These are phyloP conservation scores for Rotaria socialis DNA, from an alignment of 2,888 invertebrate species.

Conservation along the genomic window DNA sequence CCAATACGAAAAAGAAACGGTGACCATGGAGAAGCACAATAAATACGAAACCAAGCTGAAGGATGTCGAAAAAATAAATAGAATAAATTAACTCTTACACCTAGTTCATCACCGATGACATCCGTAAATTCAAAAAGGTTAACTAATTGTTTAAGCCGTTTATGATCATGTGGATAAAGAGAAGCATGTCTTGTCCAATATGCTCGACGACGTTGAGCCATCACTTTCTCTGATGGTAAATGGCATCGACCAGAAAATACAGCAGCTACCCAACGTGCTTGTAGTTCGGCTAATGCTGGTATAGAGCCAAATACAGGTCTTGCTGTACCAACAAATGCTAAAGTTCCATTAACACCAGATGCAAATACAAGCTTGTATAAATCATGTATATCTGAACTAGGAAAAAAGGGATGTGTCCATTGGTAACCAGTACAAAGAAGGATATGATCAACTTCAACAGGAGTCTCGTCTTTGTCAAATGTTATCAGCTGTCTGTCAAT, in stretches of 20 bases:
- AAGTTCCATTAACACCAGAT: no score
- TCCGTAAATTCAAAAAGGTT: background rate
- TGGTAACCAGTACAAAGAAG: conserved; percentile 9
- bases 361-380: background rate
- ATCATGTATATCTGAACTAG: background rate
- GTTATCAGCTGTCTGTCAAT: background rate
- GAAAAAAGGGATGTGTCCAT: conserved; percentile 16
- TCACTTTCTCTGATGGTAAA: conserved; percentile 2
- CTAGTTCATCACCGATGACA: background rate
- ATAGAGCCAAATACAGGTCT: conserved; percentile 23
- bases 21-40: background rate
- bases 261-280: background rate
- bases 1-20: conserved; percentile 25
- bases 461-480: background rate
- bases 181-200: background rate
- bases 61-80: conserved; percentile 31
- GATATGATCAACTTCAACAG: conserved; percentile 18
- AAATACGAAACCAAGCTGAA: background rate
- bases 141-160: background rate
- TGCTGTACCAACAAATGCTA: conserved; percentile 33
- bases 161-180: conserved; percentile 24
- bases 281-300: background rate
- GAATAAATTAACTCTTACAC: background rate
- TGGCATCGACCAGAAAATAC: background rate
- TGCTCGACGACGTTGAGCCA: background rate